Evolutionary conservation across 2,888 invertebrate genomes (phyloP), one percentile per base, ranked within the genome.

Genomic region (Drosophila histrio): DNA sequence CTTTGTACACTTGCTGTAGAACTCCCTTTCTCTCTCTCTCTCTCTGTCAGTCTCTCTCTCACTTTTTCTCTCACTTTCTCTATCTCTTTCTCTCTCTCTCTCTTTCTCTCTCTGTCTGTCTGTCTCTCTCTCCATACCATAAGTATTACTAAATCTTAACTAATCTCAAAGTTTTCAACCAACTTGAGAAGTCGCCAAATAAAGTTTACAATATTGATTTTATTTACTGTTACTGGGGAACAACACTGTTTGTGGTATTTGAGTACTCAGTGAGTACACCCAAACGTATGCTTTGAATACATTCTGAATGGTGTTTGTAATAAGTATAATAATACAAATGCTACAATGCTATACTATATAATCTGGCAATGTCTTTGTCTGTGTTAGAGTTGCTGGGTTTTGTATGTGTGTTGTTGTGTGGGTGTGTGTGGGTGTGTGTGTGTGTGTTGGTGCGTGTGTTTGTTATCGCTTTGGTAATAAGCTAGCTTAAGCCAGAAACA

Each of bases 391-490:
- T 2, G 17, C 3, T 32, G 17, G n/a, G n/a, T n/a, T n/a, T n/a
- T n/a, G n/a, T n/a, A n/a, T 38, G 17, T 36, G 49, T 36, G 36
- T 26, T 19, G 9, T 9, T 24, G n/a, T 49, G 30, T 36, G 38
- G 30, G 43, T 59, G 32, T 32, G 46, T 44, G 52, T 57, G 28
- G 50, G 32, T 39, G 30, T 50, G 36, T 56, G 52, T 46, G 38
- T 41, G 47, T 54, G 32, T 41, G 49, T 54, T 26, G 43, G 54
- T 49, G 17, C 28, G 38, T 65, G 57, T 59, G 38, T 46, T 30
- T 70, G 59, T 66, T 74, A 77, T 72, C 73, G 73, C 61, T 47
- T 58, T 77, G 77, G 66, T 56, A 62, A 77, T 77, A 77, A 74
- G 73, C 73, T 44, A 52, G 52, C 77, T 72, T 66, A 77, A 77